Base-by-base conservation (phyloP, 2,797 vertebrate species). In the Gouania willdenowi region DNA sequence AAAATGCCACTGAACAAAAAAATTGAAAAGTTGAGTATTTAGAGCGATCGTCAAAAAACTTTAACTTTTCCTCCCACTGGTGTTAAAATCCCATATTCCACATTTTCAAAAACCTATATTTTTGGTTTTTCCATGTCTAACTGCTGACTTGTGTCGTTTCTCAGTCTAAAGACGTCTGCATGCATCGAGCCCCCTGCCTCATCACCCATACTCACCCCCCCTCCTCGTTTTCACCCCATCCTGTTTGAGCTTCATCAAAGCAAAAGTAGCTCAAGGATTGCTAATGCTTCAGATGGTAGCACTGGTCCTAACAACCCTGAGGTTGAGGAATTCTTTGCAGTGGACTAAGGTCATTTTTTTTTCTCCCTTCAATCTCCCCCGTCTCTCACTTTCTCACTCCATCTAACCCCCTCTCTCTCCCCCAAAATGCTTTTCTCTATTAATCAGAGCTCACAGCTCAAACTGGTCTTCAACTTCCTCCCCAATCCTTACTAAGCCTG, bases 401-500 rank as follows among this genome's bases (percentile, higher is more conserved):
- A 84, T 85, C 90, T 86, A 88, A 89, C 85, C 86, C 88, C 86
- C 21, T 8, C 88, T 90, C 91, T 84, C 88, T 86, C 88, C 88
- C 88, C 88, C 84, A 92, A 91, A 94, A 94, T 93, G 93, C 92
- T 95, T 95, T 95, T 94, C 93, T 98, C 92, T 95, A 94, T 95
- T 97, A 97, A 97, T 98, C 94, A 96, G 93, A 94, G 92, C 93
- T 94, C 91, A 87, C 91, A 85, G 92, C 92, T 97, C 92, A 94
- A 92, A 94, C 93, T 94, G 92, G 93, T 94, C 94, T 95, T 96
- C 94, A 95, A 95, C 95, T 97, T 98, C 93, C 93, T 97, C 87
- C 91, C 94, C 93, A 94, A 97, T 98, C 93, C 92, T 85, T 81
- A 85, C 92, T 99, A 98, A 98, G 95, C 95, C 94, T 98, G 96